Base-by-base conservation (phyloP, 2,888 invertebrate species). In the Sepioteuthis lessoniana region DNA sequence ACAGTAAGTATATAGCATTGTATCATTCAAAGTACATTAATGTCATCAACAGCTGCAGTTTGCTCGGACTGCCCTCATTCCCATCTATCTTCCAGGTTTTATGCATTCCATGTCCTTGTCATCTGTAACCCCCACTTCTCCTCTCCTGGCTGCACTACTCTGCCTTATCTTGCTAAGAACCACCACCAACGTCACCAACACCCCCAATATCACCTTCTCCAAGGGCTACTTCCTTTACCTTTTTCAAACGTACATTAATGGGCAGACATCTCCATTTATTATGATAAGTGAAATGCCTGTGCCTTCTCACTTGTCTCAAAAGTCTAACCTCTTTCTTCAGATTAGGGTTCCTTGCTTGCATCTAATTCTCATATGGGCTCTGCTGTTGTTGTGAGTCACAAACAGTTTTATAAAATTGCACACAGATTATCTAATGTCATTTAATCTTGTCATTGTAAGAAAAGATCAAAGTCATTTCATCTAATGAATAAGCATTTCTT, bases 21-120 rank as follows among this genome's bases (percentile, higher is more conserved):
- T 76, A 76, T 76, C 76, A 76, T 76, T 76, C 76, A 76, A 76
- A 76, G 76, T 76, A 76, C 76, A 76, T 76, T 76, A 76, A 76
- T 76, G 76, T 76, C 76, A n/a, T 76, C 76, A 76, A 76, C 76
- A 76, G 76, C 76, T 76, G 76, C 76, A 76, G 76, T 76, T n/a
- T n/a, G 55, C 55, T 55, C 25, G 55, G 55, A 55, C 55, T 55
- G 55, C 55, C 55, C 55, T 55, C 55, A n/a, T 76, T 35, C 76
- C 76, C 76, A n/a, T 76, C 76, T 76, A 76, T n/a, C 76, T n/a
- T n/a, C n/a, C 76, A 76, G 76, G n/a, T 76, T 76, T 35, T 76
- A 76, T 76, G n/a, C 76, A 76, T 76, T 76, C n/a, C 76, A 76
- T 76, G 76, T 76, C 76, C 76, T 76, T 76, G 76, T 76, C 76